Conservation (phyloP, 2,113 vertebrate genomes). For the Sardina pilchardus region DNA sequence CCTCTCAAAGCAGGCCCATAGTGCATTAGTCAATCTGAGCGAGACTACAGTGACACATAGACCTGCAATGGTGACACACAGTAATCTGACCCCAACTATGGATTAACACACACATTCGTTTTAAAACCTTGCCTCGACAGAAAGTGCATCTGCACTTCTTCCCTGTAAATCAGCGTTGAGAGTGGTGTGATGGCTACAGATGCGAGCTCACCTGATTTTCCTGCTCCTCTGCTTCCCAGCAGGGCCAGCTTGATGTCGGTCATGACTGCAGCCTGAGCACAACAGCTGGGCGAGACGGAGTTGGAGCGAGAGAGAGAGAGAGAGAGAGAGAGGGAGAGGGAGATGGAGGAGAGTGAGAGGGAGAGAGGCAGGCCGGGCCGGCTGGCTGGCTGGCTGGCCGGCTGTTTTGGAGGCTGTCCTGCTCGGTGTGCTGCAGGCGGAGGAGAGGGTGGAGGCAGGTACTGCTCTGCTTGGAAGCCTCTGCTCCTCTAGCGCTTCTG, state of each 20-base stretch:
- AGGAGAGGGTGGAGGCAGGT: not conserved
- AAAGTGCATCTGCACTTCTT: not conserved
- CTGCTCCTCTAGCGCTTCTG: not conserved
- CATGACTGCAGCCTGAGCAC: conserved; percentile 53
- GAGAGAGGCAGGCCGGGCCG: not conserved
- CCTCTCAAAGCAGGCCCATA: not conserved
- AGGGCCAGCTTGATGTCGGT: conserved; percentile 75
- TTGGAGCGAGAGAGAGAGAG: not conserved
- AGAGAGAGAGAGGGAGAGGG: not conserved
- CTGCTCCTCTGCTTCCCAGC: conserved; percentile 70
- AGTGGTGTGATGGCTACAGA: not conserved
- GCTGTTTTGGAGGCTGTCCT: not conserved
- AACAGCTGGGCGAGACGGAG: not conserved
- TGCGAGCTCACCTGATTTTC: conserved; percentile 71
- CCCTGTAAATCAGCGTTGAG: not conserved
- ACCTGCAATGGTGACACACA: not conserved
- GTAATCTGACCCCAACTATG: not conserved
- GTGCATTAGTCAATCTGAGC: not conserved
- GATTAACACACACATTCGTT: not conserved
- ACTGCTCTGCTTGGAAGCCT: not conserved
- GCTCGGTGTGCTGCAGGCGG: not conserved
- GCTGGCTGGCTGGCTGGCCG: not conserved
- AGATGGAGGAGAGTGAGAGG: not conserved
- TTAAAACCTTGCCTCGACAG: not conserved
- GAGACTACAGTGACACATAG: not conserved